phyloP scores from a whole-genome alignment of 30 jellyfish, hydroid and myxozoan genomes.

The Turritopsis dohrnii region DNA sequence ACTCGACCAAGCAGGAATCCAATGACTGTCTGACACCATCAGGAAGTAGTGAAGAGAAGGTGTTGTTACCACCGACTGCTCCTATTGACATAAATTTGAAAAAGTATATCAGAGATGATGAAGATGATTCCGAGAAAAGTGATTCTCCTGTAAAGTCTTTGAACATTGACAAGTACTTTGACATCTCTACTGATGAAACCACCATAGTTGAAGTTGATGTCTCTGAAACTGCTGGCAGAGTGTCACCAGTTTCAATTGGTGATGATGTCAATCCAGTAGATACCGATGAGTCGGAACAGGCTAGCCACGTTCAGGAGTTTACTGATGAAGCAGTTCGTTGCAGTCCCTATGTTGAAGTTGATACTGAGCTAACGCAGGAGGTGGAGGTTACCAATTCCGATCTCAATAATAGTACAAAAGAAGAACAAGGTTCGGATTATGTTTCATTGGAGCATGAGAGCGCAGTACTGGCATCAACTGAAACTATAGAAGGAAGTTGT shows the following conservation, averaged over 20 bases:
- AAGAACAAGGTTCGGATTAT: background rate
- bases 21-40: background rate
- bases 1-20: background rate
- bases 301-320: background rate
- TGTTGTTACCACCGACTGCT: constrained; percentile 14
- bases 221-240: background rate
- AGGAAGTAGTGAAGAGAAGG: background rate
- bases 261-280: background rate
- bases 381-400: background rate
- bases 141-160: background rate
- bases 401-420: background rate
- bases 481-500: background rate
- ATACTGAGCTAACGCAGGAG: constrained; percentile 16
- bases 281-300: background rate
- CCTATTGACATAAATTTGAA: constrained; percentile 6
- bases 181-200: constrained; percentile 7
- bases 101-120: constrained; percentile 25
- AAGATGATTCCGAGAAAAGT: constrained; percentile 17
- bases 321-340: constrained; percentile 12
- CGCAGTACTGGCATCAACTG: background rate
- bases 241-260: background rate
- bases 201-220: constrained; percentile 6
- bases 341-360: constrained; percentile 35
- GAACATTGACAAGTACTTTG: constrained; percentile 24
- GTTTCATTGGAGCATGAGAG: background rate